Conservation (phyloP, 2,797 vertebrate species). For the Dendrocincla tyrannina region DNA sequence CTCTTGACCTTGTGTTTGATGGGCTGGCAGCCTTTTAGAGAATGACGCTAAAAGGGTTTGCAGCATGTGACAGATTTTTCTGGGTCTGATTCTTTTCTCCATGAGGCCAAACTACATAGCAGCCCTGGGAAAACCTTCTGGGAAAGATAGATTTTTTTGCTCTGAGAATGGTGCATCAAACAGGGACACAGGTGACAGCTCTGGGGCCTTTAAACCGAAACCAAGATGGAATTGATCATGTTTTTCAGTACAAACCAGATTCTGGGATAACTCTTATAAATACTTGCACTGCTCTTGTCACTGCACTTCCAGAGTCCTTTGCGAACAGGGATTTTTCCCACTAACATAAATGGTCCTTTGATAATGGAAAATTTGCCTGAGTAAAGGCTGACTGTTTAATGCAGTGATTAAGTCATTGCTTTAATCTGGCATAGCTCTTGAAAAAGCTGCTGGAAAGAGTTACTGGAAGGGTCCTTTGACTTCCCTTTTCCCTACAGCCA, state of each 20-base stretch:
- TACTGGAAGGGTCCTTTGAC: slow-evolving; percentile 27
- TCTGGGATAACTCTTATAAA: background rate
- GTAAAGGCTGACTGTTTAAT: slow-evolving; percentile 34
- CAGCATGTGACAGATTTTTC: background rate
- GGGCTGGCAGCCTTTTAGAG: background rate
- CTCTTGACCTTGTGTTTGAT: background rate
- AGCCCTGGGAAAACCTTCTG: background rate
- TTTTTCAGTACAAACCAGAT: background rate
- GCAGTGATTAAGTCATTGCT: slow-evolving; percentile 35
- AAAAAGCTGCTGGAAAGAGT: slow-evolving; percentile 33
- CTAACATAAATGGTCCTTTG: slow-evolving; percentile 37
- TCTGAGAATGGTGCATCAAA: background rate
- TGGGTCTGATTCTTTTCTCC: background rate
- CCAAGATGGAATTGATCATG: background rate
- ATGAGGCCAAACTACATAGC: fast-evolving
- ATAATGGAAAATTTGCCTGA: slow-evolving; percentile 58
- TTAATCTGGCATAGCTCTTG: slow-evolving; percentile 35
- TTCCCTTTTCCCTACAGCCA: background rate
- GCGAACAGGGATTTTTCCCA: background rate
- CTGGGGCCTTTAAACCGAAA: background rate
- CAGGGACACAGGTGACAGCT: background rate
- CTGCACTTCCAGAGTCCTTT: background rate
- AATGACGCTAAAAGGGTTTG: background rate
- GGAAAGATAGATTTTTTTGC: background rate
- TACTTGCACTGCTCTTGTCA: background rate